These are phyloP conservation scores for Crotophaga sulcirostris DNA, from an alignment of 2,113 vertebrate genomes.

Conservation along the genomic window DNA sequence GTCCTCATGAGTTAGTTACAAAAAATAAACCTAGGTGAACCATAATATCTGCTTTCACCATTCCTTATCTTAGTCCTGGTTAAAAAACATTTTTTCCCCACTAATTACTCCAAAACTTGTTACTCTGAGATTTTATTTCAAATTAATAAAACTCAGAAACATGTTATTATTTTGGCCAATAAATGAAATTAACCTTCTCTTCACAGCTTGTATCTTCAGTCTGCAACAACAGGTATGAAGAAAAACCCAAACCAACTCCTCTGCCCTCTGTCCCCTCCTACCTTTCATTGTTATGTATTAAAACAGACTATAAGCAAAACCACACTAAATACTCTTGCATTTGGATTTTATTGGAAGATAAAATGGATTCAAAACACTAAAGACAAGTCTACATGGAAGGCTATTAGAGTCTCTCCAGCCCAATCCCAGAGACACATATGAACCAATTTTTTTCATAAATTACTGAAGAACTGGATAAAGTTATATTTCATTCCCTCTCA, in stretches of 20 bases:
- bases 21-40: background rate
- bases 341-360: background rate
- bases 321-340: background rate
- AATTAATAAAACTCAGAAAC: background rate
- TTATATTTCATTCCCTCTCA: background rate
- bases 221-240: background rate
- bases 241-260: background rate
- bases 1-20: background rate
- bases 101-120: background rate
- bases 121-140: background rate
- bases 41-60: background rate
- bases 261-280: background rate
- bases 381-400: background rate
- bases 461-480: background rate
- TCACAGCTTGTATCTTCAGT: too few species aligned
- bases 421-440: background rate
- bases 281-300: background rate
- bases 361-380: background rate
- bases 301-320: background rate
- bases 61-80: background rate
- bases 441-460: background rate
- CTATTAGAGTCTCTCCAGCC: background rate
- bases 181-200: background rate
- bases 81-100: background rate
- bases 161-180: background rate